Evolutionary conservation across 2,888 invertebrate genomes (phyloP), one percentile per base, ranked within the genome.

Genomic region (Nysson spinosus): DNA sequence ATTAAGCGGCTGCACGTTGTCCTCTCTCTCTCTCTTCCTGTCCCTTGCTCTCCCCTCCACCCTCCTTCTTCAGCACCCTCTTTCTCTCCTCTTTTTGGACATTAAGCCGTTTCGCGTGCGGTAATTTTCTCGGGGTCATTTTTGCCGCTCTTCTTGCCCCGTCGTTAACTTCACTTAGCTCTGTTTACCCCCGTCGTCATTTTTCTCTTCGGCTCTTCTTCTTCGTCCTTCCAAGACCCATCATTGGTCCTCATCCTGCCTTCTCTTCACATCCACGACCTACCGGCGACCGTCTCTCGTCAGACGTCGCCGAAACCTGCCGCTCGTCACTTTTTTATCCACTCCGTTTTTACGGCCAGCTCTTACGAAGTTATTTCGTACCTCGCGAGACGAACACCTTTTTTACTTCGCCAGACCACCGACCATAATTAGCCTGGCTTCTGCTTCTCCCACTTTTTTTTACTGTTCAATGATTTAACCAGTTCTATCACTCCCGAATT

Each of bases 141-240:
- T 77, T 76, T 76, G 75, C 75, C 77, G 69, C 77, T 68, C 73
- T 77, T 80, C 76, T 77, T 77, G 71, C 71, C 60, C 72, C 75
- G 63, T 79, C 81, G 78, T 83, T 82, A 83, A 81, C 78, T 80
- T 78, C 79, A 78, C 78, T 82, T 81, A 79, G 72, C 73, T 76
- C 75, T 78, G 81, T 80, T 82, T 80, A 78, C 72, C 68, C 72
- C 56, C 64, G 69, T 54, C 62, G 62, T 49, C 69, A 60, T 66
- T 67, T 66, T 62, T 68, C 65, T 65, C 50, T 28, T 44, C 44
- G 43, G 5, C 34, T 40, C 24, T 43, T 26, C 40, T 42, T 28
- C 42, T 49, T 64, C 66, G 54, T 63, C 39, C 42, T 47, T 35
- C 44, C 43, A 47, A 12, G 11, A 20, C 14, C 30, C 20, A 39